A percentile compares a stretch with the other conserved stretches of the same genome.
These are phyloP conservation scores for Petrolisthes cinctipes DNA, from an alignment of 2,888 invertebrate species.

Conservation along the genomic window DNA sequence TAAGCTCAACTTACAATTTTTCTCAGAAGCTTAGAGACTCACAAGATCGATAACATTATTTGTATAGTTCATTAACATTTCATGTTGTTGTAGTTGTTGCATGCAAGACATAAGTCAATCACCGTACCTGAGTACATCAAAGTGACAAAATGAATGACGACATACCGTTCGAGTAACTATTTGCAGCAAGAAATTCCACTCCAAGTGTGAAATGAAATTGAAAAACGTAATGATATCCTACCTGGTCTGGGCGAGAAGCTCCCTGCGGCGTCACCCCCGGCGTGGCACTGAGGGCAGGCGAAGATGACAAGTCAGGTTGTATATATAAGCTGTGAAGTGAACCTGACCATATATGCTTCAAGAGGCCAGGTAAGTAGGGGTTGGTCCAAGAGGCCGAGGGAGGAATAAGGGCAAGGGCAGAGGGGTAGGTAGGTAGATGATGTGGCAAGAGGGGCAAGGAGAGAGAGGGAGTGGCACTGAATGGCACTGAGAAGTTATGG, in stretches of 20 bases:
- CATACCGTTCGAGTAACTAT: neutral
- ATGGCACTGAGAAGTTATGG: neutral
- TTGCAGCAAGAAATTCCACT: too few relatives aligned
- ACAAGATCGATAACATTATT: neutral
- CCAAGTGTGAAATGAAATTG: too few relatives aligned
- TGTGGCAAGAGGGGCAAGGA: neutral
- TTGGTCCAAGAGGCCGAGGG: constrained; percentile 9
- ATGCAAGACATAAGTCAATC: neutral
- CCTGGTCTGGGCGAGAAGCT: constrained; percentile 19
- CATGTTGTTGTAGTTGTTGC: neutral
- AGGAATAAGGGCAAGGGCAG: constrained; percentile 1
- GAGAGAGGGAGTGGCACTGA: neutral
- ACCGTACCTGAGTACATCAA: neutral
- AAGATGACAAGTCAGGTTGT: constrained; percentile 23
- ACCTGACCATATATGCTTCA: constrained; percentile 48
- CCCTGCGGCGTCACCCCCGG: constrained; percentile 45
- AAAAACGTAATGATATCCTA: neutral
- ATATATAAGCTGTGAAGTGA: constrained; percentile 35
- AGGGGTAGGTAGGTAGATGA: constrained; percentile 1
- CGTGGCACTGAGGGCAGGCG: constrained; percentile 34
- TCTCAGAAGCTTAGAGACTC: neutral
- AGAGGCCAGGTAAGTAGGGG: constrained; percentile 34
- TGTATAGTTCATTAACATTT: neutral
- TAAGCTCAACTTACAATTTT: neutral
- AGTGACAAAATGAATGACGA: neutral